Conservation (phyloP, 2,113 vertebrate genomes). For the Gobiocypris rarus region DNA sequence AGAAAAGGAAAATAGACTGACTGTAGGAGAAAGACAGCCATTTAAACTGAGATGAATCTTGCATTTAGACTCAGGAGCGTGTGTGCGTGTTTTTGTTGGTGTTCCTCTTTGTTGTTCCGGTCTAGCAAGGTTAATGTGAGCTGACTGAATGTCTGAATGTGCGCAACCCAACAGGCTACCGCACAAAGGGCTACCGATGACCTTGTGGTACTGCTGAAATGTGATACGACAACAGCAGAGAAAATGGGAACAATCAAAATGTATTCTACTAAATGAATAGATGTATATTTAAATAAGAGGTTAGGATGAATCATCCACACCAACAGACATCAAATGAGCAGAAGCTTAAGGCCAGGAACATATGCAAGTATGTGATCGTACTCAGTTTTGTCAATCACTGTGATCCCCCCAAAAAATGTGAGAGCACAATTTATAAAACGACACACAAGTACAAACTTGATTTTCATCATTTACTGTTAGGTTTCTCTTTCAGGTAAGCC, state of each 20-base stretch:
- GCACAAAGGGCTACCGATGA: constrained; percentile 43
- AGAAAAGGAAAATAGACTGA: constrained; percentile 1
- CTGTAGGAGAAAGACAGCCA: background rate
- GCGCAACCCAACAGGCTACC: constrained; percentile 46
- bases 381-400: background rate
- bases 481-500: background rate
- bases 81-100: constrained; percentile 21
- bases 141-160: constrained; percentile 49
- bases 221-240: constrained; percentile 45
- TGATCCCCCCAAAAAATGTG: no score
- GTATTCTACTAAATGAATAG: background rate
- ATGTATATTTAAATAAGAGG: constrained; percentile 10
- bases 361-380: background rate
- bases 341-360: background rate
- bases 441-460: background rate
- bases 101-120: constrained; percentile 34
- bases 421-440: background rate
- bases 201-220: constrained; percentile 46
- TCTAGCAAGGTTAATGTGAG: constrained; percentile 53
- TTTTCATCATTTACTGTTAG: background rate
- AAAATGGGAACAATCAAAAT: constrained; percentile 24
- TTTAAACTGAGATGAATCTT: constrained; percentile 22
- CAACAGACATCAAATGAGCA: background rate
- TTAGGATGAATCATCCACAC: constrained; percentile 7
- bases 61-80: background rate